phyloP scores from a whole-genome alignment of 2,797 vertebrate species.

The Sparidentex hasta region DNA sequence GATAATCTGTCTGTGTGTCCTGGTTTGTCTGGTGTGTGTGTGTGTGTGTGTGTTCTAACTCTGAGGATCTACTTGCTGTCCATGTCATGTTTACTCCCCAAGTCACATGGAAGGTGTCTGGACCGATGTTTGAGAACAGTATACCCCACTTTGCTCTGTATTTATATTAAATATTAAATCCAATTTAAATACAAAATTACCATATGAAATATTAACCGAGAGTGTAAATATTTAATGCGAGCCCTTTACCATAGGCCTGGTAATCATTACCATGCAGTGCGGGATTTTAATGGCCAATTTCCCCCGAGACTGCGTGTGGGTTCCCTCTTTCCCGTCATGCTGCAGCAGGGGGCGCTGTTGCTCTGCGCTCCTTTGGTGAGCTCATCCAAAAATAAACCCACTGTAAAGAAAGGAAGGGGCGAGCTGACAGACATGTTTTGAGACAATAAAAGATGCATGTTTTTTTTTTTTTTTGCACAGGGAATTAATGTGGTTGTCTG shows the following conservation, averaged over 20 bases:
- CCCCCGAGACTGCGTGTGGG: slow-evolving; percentile 56
- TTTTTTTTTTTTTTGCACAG: slow-evolving; percentile 5
- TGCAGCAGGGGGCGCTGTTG: slow-evolving; percentile 73
- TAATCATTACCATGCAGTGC: slow-evolving; percentile 79
- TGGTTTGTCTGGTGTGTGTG: slow-evolving; percentile 13
- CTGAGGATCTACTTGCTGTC: slow-evolving; percentile 46
- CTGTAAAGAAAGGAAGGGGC: not conserved
- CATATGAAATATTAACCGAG: slow-evolving; percentile 84
- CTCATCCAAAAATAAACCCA: not conserved
- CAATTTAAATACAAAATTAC: slow-evolving; percentile 88
- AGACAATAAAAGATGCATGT: slow-evolving; percentile 10
- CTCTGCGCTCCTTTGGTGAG: slow-evolving; percentile 21
- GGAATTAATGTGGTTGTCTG: not conserved
- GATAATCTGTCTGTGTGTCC: slow-evolving; percentile 33
- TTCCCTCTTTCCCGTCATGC: not conserved
- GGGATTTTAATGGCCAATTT: slow-evolving; percentile 79
- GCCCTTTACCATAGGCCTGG: slow-evolving; percentile 82
- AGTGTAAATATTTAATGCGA: slow-evolving; percentile 87
- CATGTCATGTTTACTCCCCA: slow-evolving; percentile 56
- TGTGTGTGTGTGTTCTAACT: slow-evolving; percentile 24
- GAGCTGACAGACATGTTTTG: slow-evolving; percentile 7
- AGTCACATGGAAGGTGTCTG: slow-evolving; percentile 64
- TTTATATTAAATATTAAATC: slow-evolving; percentile 89
- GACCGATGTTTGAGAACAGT: slow-evolving; percentile 77
- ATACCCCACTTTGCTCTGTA: slow-evolving; percentile 82